phyloP scores from a whole-genome alignment of 2,888 invertebrate species.

The Tenthredo scrophulariae region DNA sequence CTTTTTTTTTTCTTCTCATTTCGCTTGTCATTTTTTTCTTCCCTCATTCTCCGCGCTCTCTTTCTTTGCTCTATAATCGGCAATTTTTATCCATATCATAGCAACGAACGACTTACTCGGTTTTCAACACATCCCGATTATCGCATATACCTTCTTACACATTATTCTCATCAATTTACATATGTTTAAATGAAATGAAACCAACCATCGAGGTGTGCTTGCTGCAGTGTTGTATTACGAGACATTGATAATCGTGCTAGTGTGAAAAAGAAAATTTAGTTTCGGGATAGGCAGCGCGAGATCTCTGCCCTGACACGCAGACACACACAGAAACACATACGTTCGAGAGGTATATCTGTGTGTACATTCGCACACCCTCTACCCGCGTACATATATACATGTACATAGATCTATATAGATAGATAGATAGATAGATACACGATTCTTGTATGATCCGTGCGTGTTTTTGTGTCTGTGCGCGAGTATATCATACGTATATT shows the following conservation, averaged over 20 bases:
- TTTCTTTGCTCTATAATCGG: background rate
- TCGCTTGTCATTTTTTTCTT: background rate
- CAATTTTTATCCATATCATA: background rate
- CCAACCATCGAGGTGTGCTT: background rate
- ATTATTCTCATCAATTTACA: conserved; percentile 10
- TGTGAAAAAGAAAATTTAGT: conserved; percentile 27
- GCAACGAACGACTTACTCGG: background rate
- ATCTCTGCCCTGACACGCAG: conserved; percentile 37
- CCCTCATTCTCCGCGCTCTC: background rate
- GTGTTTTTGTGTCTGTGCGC: background rate
- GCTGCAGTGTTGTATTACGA: conserved; percentile 6
- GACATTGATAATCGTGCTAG: conserved; percentile 40
- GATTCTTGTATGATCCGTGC: background rate
- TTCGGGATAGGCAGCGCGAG: conserved; percentile 37
- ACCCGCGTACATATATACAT: background rate
- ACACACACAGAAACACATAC: background rate
- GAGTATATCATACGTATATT: background rate
- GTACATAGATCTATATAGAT: background rate
- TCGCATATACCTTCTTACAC: background rate
- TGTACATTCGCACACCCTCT: conserved; percentile 1
- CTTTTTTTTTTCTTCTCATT: no score
- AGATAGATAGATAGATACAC: background rate
- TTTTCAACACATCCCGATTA: background rate
- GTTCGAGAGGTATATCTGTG: background rate
- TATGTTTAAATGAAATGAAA: background rate